Base-by-base conservation (phyloP, 1,140 invertebrate genomes). In the Scaptomyza graminum region DNA sequence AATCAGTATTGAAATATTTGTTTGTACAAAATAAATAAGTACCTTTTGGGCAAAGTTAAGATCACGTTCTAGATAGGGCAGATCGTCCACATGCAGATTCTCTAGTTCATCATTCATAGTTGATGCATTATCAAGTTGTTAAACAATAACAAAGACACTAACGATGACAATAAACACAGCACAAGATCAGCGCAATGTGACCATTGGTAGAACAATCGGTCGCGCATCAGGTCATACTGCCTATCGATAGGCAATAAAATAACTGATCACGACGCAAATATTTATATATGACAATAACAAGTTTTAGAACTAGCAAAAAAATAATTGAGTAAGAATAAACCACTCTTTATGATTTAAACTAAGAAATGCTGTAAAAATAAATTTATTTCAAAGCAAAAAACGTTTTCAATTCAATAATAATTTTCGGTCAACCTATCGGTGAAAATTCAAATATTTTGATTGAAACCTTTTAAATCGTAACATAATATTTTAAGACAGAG, bases 11-110 rank as follows among this genome's bases (percentile, higher is more conserved):
- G 5, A n/a, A 50, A 22, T 69, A 8, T 5, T n/a, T 28, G 47
- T 44, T 34, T 3, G 18, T 31, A 31, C 11, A 5, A 13, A 1
- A 15, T 16, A 8, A 1, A 18, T 18, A 15, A 3, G 4, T 61
- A 90, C 90, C 55, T 88, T 76, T 18, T 91, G 79, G 0, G 59
- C 51, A 39, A 90, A 79, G 61, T 63, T 79, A 0, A 91, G 67
- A 77, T 91, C 90, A 0, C 52, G 54, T 51, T 91, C 90, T 5
- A 90, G 44, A 59, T 84, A 87, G n/a, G 74, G 54, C 15, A 91
- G 63, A 63, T 91, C 90, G 6, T 79, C 73, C 0, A 83, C 16
- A 22, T 90, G 41, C 0, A 91, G 68, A 11, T 41, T 68, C 8
- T 74, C 39, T 37, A 88, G 47, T 18, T 76, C 47, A 3, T 5